phyloP scores from a whole-genome alignment of 1,140 invertebrate genomes.

The Monomorium pharaonis region DNA sequence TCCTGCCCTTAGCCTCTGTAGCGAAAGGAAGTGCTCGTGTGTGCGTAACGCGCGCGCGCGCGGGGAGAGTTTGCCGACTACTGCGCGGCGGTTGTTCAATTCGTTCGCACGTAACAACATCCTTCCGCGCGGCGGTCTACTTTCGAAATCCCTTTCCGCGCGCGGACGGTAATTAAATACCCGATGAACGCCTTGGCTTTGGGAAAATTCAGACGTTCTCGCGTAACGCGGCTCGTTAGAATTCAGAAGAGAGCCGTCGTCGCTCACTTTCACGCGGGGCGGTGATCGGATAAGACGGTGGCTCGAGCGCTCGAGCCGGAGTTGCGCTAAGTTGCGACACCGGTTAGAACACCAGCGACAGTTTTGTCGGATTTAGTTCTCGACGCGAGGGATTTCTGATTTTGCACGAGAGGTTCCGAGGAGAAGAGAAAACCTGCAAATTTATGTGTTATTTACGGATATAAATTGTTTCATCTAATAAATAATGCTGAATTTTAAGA shows the following conservation, averaged over 20 bases:
- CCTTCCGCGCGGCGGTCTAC: not conserved
- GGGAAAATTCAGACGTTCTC: slow-evolving; percentile 11
- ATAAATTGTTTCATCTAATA: not conserved
- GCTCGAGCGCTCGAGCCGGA: not conserved
- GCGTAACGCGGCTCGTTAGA: not conserved
- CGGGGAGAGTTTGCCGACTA: not conserved
- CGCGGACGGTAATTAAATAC: slow-evolving; percentile 14
- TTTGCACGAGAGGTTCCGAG: no score
- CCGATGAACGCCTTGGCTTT: slow-evolving; percentile 21
- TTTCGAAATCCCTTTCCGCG: slow-evolving; percentile 29
- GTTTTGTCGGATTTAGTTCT: not conserved
- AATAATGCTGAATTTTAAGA: not conserved
- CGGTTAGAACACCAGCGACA: not conserved
- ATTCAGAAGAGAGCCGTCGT: slow-evolving; percentile 3
- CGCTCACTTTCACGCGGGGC: not conserved
- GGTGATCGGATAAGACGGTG: not conserved
- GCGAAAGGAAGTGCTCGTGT: not conserved
- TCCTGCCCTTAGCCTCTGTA: not conserved
- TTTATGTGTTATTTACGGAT: not conserved
- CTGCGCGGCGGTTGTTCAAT: slow-evolving; percentile 13
- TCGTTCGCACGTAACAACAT: slow-evolving; percentile 23
- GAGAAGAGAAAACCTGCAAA: not conserved
- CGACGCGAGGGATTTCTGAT: not conserved
- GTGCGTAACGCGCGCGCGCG: not conserved
- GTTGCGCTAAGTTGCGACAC: not conserved